Conservation (phyloP, 2,797 vertebrate genomes). For the Delichon dasypus region DNA sequence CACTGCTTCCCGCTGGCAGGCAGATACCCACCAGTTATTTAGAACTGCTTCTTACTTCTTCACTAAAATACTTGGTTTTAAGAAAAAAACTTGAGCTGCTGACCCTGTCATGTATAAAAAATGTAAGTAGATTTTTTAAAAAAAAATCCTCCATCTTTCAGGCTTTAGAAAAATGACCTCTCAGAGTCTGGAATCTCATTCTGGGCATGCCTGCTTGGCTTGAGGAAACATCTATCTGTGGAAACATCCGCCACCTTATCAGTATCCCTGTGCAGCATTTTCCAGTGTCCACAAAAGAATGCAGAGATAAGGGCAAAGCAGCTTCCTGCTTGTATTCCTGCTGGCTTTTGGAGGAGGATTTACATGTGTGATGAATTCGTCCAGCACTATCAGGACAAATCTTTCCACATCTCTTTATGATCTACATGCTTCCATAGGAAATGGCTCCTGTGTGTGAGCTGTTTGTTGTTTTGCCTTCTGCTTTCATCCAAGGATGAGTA, state of each 20-base stretch:
- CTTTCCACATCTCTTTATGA: not conserved
- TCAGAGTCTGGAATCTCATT: not conserved
- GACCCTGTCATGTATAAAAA: not conserved
- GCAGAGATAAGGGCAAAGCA: not conserved
- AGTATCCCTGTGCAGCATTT: not conserved
- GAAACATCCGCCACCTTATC: not conserved
- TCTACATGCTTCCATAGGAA: constrained; percentile 15
- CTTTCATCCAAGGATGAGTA: not conserved
- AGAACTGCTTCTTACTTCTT: not conserved
- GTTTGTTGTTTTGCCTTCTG: not conserved
- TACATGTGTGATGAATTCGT: not conserved
- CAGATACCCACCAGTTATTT: not conserved
- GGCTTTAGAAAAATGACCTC: not conserved
- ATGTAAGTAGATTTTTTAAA: not conserved
- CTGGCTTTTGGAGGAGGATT: not conserved
- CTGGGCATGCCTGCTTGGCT: not conserved
- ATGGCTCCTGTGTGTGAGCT: not conserved
- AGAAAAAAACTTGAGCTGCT: not conserved
- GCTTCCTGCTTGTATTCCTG: not conserved
- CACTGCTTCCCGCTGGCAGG: not conserved
- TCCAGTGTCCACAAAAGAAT: not conserved
- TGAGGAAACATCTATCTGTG: not conserved
- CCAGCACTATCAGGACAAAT: not conserved
- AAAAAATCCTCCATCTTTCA: not conserved
- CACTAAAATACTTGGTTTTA: not conserved